Evolutionary conservation across 2,888 invertebrate species (phyloP).

Genomic region (Ornithoptera priamus): DNA sequence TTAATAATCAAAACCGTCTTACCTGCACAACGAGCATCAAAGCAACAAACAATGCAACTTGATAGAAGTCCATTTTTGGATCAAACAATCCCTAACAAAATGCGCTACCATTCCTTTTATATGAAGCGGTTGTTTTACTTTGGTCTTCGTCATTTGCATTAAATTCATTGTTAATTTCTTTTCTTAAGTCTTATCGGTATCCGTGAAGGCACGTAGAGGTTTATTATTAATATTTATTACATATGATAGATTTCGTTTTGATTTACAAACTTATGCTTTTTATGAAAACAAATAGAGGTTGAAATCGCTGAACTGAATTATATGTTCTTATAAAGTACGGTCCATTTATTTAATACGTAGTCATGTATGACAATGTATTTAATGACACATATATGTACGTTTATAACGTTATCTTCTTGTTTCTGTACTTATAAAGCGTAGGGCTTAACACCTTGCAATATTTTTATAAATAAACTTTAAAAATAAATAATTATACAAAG

Average conservation of each 20-base stretch:
- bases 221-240: constrained; percentile 27
- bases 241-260: constrained; percentile 12
- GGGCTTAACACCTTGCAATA: neutral
- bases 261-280: constrained; percentile 8
- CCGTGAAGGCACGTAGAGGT: constrained; percentile 40
- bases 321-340: neutral
- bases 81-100: constrained; percentile 33
- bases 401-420: neutral
- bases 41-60: constrained; percentile 41
- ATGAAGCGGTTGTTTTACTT: constrained; percentile 47
- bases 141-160: constrained; percentile 44
- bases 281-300: neutral
- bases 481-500: too few species aligned
- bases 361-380: constrained; percentile 15
- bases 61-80: constrained; percentile 50
- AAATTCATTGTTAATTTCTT: constrained; percentile 33
- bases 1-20: constrained; percentile 30
- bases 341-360: constrained; percentile 21
- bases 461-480: neutral
- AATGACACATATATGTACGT: constrained; percentile 15
- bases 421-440: neutral
- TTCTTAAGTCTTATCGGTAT: constrained; percentile 19
- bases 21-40: constrained; percentile 56
- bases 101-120: constrained; percentile 46
- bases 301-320: neutral